Evolutionary conservation across 2,797 vertebrate species (phyloP), one percentile per base, ranked within the genome.

Genomic region (Todus mexicanus): DNA sequence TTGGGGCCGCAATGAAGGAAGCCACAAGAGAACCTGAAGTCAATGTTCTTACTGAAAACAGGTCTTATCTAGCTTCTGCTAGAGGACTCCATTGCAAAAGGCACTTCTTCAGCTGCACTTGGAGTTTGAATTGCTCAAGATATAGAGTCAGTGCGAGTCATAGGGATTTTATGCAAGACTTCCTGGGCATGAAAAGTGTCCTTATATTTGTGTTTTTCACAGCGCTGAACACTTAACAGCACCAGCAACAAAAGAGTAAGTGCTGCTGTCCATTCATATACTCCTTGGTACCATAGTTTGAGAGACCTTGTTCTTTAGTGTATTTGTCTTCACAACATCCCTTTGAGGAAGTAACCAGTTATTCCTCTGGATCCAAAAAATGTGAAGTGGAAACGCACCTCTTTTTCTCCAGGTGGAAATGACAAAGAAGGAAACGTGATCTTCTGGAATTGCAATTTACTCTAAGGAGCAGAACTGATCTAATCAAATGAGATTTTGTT

Each of bases 151-250:
- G 20, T 27, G 29, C 15, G 57, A 60, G 60, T 31, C 43, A 9
- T 2, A 6, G 14, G 43, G 35, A 47, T 18, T 79, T 92, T 73
- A 29, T 33, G 13, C 77, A 76, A 64, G 71, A 35, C 10, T 84
- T 87, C n/a, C 78, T 71, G 65, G 63, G 40, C 81, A 74, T 23
- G 29, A 31, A 60, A 11, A 31, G 9, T 26, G 16, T 57, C 48
- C 84, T 93, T 81, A 27, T 53, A 95, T 87, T 89, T 79, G 53
- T 64, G 64, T 92, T 87, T 93, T 93, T 87, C 86, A 87, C 65
- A 90, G 75, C 68, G 53, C 10, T 60, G 68, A 79, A 66, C 81
- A 77, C 61, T 87, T 74, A 53, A 64, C 61, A 87, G 57, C 61
- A n/a, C n/a, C n/a, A 77, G 38, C 65, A 94, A 74, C 54, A 69